Evolutionary conservation across 2,888 invertebrate genomes (phyloP).

Genomic region (Phrixothrix hirtus): DNA sequence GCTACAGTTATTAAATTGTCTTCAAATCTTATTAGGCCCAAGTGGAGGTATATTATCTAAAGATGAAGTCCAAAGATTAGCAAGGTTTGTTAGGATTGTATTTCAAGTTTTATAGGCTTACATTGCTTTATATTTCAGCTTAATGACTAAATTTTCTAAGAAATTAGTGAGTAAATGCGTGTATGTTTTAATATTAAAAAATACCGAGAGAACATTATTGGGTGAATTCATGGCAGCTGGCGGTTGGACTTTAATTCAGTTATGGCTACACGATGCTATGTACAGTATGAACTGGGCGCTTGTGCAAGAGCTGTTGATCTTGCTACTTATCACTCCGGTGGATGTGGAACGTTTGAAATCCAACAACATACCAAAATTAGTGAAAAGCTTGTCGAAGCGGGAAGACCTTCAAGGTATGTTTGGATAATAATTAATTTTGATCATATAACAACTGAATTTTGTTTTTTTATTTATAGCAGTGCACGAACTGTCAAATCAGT

Average conservation of each 20-base stretch:
- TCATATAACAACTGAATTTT: neutral
- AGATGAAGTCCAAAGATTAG: slow-evolving; percentile 85
- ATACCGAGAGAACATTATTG: slow-evolving; percentile 80
- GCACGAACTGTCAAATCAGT: slow-evolving; percentile 73
- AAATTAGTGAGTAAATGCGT: slow-evolving; percentile 95
- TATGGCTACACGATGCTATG: slow-evolving; percentile 89
- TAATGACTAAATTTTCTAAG: slow-evolving; percentile 94
- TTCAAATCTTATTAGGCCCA: slow-evolving; percentile 80
- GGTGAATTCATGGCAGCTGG: slow-evolving; percentile 88
- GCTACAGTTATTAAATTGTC: slow-evolving; percentile 82
- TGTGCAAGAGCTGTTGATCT: slow-evolving; percentile 82
- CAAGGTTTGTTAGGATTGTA: slow-evolving; percentile 73
- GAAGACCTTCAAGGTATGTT: slow-evolving; percentile 78
- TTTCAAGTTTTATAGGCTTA: slow-evolving; percentile 1
- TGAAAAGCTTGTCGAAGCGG: slow-evolving; percentile 84
- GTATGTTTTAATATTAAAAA: slow-evolving; percentile 89
- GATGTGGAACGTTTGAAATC: slow-evolving; percentile 88
- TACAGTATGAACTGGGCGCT: slow-evolving; percentile 83
- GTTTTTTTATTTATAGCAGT: slow-evolving; percentile 62
- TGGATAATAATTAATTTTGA: slow-evolving; percentile 18
- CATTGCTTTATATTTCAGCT: slow-evolving; percentile 69
- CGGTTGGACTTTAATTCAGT: slow-evolving; percentile 89
- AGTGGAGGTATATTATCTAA: slow-evolving; percentile 87
- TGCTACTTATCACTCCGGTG: slow-evolving; percentile 85
- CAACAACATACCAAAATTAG: slow-evolving; percentile 89